Conservation (phyloP, 2,113 vertebrate genomes). For the Leptosomus discolor region DNA sequence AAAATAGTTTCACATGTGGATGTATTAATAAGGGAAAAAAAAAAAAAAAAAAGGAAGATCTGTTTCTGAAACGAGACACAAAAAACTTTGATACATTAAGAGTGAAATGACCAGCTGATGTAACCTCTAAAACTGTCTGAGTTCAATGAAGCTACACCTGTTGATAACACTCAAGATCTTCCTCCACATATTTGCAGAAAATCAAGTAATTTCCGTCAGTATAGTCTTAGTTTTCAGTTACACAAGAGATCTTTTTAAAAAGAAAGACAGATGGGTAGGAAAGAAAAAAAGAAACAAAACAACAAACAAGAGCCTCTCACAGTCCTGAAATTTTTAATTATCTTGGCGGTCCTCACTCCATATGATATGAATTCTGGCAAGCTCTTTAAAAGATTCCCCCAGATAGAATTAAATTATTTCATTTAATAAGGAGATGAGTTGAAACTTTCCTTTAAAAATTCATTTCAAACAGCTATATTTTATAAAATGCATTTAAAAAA, state of each 20-base stretch:
- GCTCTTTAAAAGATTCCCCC: background rate
- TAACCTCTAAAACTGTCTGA: background rate
- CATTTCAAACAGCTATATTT: background rate
- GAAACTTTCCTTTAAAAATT: background rate
- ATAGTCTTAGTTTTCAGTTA: background rate
- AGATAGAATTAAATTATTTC: background rate
- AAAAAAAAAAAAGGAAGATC: background rate
- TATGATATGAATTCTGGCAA: background rate
- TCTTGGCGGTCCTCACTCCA: background rate
- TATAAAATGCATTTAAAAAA: background rate
- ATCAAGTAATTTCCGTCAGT: background rate
- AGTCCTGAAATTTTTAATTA: background rate
- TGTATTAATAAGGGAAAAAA: background rate
- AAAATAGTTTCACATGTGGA: background rate
- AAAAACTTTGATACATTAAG: background rate
- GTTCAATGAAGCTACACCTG: background rate
- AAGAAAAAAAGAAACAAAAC: background rate
- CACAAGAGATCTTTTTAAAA: background rate
- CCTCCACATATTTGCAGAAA: background rate
- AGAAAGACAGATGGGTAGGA: background rate
- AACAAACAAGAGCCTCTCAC: background rate
- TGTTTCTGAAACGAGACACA: background rate
- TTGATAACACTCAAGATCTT: background rate
- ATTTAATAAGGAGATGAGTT: background rate
- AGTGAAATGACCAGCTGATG: background rate